A percentile compares a stretch with the other conserved stretches of the same genome.
phyloP scores from a whole-genome alignment of 2,888 invertebrate genomes.

The Netelia virgata region DNA sequence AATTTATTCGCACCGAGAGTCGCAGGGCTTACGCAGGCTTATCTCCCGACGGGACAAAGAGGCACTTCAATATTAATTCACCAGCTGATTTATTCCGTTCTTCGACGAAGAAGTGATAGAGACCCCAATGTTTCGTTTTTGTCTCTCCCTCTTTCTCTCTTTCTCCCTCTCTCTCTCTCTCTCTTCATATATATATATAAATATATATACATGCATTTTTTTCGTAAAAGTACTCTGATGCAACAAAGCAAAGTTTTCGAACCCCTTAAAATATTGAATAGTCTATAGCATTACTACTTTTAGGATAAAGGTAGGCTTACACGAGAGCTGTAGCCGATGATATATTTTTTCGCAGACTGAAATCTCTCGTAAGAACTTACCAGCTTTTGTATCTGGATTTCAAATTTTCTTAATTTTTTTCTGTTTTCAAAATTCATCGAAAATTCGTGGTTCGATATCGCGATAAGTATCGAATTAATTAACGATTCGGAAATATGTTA shows the following conservation, averaged over 20 bases:
- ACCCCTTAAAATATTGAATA: slow-evolving; percentile 24
- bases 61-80: slow-evolving; percentile 51
- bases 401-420: no score
- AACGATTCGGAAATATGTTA: no score
- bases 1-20: slow-evolving; percentile 62
- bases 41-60: slow-evolving; percentile 54
- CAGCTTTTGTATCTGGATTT: no score
- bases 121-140: background rate
- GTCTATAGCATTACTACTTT: background rate
- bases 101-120: slow-evolving; percentile 39
- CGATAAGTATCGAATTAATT: no score
- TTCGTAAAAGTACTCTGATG: background rate
- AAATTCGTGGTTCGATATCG: no score
- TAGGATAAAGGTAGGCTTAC: slow-evolving; percentile 1
- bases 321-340: background rate
- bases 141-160: background rate
- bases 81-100: slow-evolving; percentile 48
- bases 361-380: no score
- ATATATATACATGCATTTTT: background rate
- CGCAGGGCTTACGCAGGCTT: slow-evolving; percentile 56
- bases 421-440: no score
- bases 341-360: no score
- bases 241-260: slow-evolving; percentile 27
- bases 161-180: background rate
- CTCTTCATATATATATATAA: background rate